Conservation (phyloP, 2,888 invertebrate species). For the Nebria brevicollis region DNA sequence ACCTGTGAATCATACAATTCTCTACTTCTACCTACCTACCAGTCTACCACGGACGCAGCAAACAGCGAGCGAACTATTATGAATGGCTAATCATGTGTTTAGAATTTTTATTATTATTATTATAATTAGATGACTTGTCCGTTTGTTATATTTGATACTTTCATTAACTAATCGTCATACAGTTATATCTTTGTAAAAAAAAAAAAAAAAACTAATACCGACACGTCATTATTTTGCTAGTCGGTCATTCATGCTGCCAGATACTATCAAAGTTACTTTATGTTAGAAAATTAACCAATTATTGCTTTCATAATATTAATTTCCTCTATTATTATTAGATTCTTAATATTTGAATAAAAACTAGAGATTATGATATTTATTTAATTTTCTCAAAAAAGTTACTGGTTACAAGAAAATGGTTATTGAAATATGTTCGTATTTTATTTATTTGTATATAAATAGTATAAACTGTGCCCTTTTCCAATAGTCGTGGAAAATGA, state of each 20-base stretch:
- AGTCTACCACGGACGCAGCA: not conserved
- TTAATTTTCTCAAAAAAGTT: too few species aligned
- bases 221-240: not conserved
- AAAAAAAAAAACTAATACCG: not conserved
- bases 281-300: not conserved
- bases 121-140: not conserved
- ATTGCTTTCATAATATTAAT: too few species aligned
- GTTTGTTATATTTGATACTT: not conserved
- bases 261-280: not conserved
- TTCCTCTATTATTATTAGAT: too few species aligned
- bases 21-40: not conserved
- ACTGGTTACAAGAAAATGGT: too few species aligned
- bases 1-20: not conserved
- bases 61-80: not conserved
- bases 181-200: not conserved
- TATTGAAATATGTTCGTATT: too few species aligned
- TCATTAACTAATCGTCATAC: not conserved
- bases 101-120: not conserved
- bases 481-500: too few species aligned
- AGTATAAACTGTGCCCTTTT: too few species aligned
- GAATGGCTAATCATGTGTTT: not conserved
- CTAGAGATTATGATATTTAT: too few species aligned
- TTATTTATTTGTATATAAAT: too few species aligned
- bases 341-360: too few species aligned
- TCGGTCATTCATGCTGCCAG: not conserved